Evolutionary conservation across 1,140 invertebrate genomes (phyloP).

Genomic region (Ceratina australensis): DNA sequence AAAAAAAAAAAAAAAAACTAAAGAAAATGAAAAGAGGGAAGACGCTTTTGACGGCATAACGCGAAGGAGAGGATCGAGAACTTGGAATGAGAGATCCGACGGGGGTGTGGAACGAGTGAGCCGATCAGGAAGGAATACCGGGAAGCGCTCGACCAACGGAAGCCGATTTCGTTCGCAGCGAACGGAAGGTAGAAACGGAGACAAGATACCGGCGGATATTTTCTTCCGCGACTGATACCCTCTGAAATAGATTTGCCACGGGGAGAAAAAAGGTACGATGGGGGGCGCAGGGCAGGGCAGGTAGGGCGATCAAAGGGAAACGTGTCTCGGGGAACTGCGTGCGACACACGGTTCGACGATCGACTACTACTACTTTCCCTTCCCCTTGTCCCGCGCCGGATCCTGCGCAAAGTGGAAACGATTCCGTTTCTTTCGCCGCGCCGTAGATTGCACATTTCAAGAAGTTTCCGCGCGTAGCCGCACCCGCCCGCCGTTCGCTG

Average conservation of each 20-base stretch:
- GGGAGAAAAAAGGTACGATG: neutral
- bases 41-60: slow-evolving; percentile 4
- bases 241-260: slow-evolving; percentile 33
- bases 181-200: neutral
- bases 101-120: slow-evolving; percentile 3
- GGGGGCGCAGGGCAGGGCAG: no score
- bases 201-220: slow-evolving; percentile 29
- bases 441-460: no score
- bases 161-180: slow-evolving; percentile 29
- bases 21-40: neutral
- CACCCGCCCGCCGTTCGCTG: no score
- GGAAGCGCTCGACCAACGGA: slow-evolving; percentile 26
- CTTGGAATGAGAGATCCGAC: no score
- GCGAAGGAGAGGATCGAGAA: slow-evolving; percentile 1
- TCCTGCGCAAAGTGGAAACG: neutral
- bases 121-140: slow-evolving; percentile 35
- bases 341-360: neutral
- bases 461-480: no score
- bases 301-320: slow-evolving; percentile 29
- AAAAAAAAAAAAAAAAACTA: neutral
- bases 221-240: slow-evolving; percentile 29
- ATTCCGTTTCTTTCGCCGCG: neutral
- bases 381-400: neutral
- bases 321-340: neutral
- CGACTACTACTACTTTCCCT: no score